phyloP scores from a whole-genome alignment of 2,888 invertebrate species.

The Lasioglossum villosulum region DNA sequence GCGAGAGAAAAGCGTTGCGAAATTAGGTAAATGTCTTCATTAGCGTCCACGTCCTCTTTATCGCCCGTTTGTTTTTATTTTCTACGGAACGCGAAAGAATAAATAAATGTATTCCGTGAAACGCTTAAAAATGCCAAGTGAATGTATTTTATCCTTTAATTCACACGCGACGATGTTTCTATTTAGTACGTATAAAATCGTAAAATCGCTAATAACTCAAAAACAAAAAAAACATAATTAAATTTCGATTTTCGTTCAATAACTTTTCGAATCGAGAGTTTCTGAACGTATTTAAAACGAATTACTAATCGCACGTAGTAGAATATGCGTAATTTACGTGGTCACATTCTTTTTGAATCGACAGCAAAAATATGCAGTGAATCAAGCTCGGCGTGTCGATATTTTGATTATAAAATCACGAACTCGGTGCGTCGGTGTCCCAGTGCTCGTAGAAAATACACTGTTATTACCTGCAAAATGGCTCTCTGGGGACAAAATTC shows the following conservation, averaged over 20 bases:
- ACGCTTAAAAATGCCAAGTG: not conserved
- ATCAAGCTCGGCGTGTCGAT: slow-evolving; percentile 3
- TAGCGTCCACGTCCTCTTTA: slow-evolving; percentile 3
- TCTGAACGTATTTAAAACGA: not conserved
- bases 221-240: not conserved
- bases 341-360: not conserved
- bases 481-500: slow-evolving; percentile 19
- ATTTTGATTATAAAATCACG: slow-evolving; percentile 28
- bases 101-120: not conserved
- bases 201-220: not conserved
- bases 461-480: slow-evolving; percentile 34
- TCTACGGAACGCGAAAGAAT: not conserved
- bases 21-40: slow-evolving; percentile 15
- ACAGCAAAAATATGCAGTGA: not conserved
- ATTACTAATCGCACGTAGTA: not conserved
- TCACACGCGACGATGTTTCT: not conserved
- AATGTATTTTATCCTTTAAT: not conserved
- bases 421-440: slow-evolving; percentile 1
- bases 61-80: not conserved
- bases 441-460: slow-evolving; percentile 18
- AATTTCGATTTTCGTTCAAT: not conserved
- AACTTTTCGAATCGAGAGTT: not conserved
- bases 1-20: not conserved
- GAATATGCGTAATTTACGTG: not conserved
- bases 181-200: not conserved